Conservation (phyloP, 2,113 vertebrate genomes). For the Lagopus leucura region DNA sequence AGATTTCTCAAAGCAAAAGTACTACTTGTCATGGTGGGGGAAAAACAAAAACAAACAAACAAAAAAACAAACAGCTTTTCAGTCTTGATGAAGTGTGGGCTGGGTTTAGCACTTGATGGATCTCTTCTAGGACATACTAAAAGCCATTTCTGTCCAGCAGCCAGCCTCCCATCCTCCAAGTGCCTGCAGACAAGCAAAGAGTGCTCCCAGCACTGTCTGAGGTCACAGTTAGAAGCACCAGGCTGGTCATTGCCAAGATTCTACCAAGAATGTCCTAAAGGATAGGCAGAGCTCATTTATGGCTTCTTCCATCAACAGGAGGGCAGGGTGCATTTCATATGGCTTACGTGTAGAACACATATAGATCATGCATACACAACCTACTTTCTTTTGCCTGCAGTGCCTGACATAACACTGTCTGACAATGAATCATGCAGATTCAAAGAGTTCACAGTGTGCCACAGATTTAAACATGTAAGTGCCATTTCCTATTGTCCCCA, state of each 20-base stretch:
- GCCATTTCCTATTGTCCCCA: constrained; percentile 47
- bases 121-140: not conserved
- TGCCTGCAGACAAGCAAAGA: not conserved
- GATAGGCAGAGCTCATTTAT: not conserved
- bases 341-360: not conserved
- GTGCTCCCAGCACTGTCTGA: not conserved
- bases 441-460: not conserved
- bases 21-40: not conserved
- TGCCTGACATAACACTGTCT: constrained; percentile 33
- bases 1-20: not conserved
- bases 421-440: constrained; percentile 38
- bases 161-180: not conserved
- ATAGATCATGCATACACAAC: not conserved
- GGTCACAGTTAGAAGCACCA: not conserved
- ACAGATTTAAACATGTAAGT: constrained; percentile 22
- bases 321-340: constrained; percentile 9
- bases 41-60: not conserved
- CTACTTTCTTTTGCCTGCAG: constrained; percentile 48
- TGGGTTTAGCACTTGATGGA: not conserved
- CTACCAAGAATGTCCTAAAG: not conserved
- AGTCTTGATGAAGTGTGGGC: not conserved
- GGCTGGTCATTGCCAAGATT: not conserved
- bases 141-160: not conserved
- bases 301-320: constrained; percentile 9
- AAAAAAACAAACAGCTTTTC: not conserved